phyloP scores from a whole-genome alignment of 2,888 invertebrate species.

The Lymantria dispar region DNA sequence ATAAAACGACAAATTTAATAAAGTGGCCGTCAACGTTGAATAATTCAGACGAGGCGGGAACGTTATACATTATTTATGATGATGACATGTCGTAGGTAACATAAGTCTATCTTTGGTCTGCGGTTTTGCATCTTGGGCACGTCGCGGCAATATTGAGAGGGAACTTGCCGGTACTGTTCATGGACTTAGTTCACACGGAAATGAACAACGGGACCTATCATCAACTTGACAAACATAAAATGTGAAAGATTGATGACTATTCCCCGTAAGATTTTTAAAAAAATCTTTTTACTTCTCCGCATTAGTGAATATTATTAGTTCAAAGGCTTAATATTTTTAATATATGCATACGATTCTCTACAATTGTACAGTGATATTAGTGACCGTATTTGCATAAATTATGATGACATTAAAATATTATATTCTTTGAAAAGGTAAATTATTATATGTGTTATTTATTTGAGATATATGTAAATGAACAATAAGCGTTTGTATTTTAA shows the following conservation, averaged over 20 bases:
- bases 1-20: slow-evolving; percentile 78
- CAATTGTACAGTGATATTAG: neutral
- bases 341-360: neutral
- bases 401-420: neutral
- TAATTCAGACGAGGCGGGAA: slow-evolving; percentile 67
- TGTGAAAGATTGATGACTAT: slow-evolving; percentile 11
- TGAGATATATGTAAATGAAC: neutral
- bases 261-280: too few relatives aligned
- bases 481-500: too few relatives aligned
- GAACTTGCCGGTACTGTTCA: slow-evolving; percentile 23
- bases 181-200: slow-evolving; percentile 25
- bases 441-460: neutral
- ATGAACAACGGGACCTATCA: slow-evolving; percentile 11
- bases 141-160: slow-evolving; percentile 63
- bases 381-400: neutral
- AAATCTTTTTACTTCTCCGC: neutral
- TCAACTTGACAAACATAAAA: slow-evolving; percentile 11
- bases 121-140: slow-evolving; percentile 75
- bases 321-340: neutral
- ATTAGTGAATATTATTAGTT: neutral
- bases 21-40: slow-evolving; percentile 74
- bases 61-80: slow-evolving; percentile 79
- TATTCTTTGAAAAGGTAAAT: neutral
- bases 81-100: slow-evolving; percentile 73
- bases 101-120: slow-evolving; percentile 66